A percentile compares a stretch with the other conserved stretches of the same genome.
phyloP scores from a whole-genome alignment of 2,888 invertebrate genomes.

The Metellina segmentata region DNA sequence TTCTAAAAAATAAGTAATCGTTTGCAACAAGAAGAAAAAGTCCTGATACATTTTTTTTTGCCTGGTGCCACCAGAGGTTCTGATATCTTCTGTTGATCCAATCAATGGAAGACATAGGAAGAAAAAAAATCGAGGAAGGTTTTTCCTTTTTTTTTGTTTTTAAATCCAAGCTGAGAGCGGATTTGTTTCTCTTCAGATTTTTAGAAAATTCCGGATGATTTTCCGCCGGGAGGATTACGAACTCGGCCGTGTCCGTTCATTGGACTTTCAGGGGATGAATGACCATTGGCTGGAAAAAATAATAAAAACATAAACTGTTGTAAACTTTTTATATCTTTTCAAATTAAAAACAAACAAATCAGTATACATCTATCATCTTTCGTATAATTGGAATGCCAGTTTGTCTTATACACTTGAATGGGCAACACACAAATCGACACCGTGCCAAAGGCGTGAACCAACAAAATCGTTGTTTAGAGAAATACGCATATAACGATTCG shows the following conservation, averaged over 20 bases:
- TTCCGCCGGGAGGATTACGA: constrained; percentile 73
- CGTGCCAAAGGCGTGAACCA: no score
- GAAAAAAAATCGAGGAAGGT: constrained; percentile 35
- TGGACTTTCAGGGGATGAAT: constrained; percentile 66
- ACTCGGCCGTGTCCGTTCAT: constrained; percentile 58
- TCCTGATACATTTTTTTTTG: background rate
- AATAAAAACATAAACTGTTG: background rate
- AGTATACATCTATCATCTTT: no score
- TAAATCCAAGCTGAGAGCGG: constrained; percentile 22
- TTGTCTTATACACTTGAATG: no score
- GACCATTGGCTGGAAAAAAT: constrained; percentile 64
- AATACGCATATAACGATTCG: no score
- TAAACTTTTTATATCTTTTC: no score
- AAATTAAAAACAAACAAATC: no score
- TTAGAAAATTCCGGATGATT: constrained; percentile 76
- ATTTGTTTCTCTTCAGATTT: constrained; percentile 32
- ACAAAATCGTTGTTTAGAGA: no score
- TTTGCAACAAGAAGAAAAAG: no score
- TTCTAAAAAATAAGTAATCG: no score
- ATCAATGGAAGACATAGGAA: constrained; percentile 74
- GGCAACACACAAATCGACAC: no score
- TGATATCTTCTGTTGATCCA: constrained; percentile 70
- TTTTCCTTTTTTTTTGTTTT: constrained; percentile 21
- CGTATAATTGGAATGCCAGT: no score
- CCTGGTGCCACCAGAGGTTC: constrained; percentile 67